These are phyloP conservation scores for Drosophila tanythrix DNA, from an alignment of 2,888 invertebrate species.

Conservation along the genomic window DNA sequence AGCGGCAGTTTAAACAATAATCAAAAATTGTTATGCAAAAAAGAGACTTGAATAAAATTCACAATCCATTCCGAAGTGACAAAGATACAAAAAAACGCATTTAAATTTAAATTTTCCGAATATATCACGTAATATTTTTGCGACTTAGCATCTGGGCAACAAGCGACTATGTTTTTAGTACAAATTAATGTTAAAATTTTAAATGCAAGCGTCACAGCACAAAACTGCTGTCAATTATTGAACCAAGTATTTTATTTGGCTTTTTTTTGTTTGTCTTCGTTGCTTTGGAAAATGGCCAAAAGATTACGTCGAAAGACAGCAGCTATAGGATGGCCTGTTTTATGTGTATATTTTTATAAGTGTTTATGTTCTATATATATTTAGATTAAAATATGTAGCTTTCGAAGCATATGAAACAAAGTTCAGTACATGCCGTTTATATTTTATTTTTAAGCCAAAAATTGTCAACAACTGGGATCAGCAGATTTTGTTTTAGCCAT, in stretches of 20 bases:
- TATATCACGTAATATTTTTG: slow-evolving; percentile 45
- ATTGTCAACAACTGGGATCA: slow-evolving; percentile 39
- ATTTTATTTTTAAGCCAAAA: slow-evolving; percentile 19
- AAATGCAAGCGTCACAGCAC: slow-evolving; percentile 23
- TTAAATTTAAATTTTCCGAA: slow-evolving; percentile 24
- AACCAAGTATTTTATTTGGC: slow-evolving; percentile 11
- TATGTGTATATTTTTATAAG: slow-evolving; percentile 7
- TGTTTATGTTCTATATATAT: slow-evolving; percentile 3
- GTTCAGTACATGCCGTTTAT: slow-evolving; percentile 35
- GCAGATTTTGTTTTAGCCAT: slow-evolving; percentile 18
- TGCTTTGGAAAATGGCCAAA: slow-evolving; percentile 54
- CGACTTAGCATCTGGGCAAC: slow-evolving; percentile 18
- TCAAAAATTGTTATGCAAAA: slow-evolving; percentile 28
- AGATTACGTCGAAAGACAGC: slow-evolving; percentile 43
- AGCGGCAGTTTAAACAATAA: slow-evolving; percentile 13
- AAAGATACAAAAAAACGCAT: slow-evolving; percentile 1
- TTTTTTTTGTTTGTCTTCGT: not conserved
- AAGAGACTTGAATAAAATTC: slow-evolving; percentile 22
- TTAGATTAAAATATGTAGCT: slow-evolving; percentile 20
- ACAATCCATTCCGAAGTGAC: slow-evolving; percentile 6
- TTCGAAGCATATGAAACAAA: slow-evolving; percentile 39
- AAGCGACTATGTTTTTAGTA: slow-evolving; percentile 13
- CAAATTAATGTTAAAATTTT: slow-evolving; percentile 12
- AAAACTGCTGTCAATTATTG: slow-evolving; percentile 49
- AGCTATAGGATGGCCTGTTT: slow-evolving; percentile 45